phyloP scores from a whole-genome alignment of 2,113 vertebrate genomes.

The Vidua macroura region DNA sequence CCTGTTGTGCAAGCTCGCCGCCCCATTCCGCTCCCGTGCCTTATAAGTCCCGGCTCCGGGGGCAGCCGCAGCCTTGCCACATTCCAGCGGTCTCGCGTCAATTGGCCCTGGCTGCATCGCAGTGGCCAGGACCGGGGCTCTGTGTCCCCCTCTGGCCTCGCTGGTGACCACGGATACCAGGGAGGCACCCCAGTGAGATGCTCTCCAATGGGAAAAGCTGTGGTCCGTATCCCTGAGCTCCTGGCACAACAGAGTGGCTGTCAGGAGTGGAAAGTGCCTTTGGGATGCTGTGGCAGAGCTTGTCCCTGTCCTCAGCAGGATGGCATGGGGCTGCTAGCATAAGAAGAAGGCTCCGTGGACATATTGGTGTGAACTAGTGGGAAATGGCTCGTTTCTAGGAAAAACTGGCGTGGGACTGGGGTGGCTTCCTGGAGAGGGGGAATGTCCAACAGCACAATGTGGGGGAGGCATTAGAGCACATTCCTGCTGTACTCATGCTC shows the following conservation, averaged over 20 bases:
- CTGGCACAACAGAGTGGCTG: neutral
- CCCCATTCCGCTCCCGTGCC: constrained; percentile 19
- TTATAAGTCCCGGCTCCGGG: constrained; percentile 71
- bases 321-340: accelerated
- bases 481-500: neutral
- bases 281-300: neutral
- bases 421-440: neutral
- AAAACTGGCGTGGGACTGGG: neutral
- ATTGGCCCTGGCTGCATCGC: neutral
- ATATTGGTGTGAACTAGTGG: accelerated
- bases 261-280: neutral
- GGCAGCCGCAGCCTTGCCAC: constrained; percentile 16
- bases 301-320: neutral
- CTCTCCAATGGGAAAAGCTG: neutral
- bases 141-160: neutral
- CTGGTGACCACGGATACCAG: accelerated
- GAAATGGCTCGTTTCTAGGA: neutral
- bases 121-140: neutral
- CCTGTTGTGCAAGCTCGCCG: neutral
- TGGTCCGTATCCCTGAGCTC: accelerated
- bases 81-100: constrained; percentile 70
- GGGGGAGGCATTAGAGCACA: accelerated
- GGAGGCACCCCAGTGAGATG: neutral
- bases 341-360: neutral
- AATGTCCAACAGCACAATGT: accelerated